These are phyloP conservation scores for Platysteira castanea DNA, from an alignment of 2,113 vertebrate genomes.

Conservation along the genomic window DNA sequence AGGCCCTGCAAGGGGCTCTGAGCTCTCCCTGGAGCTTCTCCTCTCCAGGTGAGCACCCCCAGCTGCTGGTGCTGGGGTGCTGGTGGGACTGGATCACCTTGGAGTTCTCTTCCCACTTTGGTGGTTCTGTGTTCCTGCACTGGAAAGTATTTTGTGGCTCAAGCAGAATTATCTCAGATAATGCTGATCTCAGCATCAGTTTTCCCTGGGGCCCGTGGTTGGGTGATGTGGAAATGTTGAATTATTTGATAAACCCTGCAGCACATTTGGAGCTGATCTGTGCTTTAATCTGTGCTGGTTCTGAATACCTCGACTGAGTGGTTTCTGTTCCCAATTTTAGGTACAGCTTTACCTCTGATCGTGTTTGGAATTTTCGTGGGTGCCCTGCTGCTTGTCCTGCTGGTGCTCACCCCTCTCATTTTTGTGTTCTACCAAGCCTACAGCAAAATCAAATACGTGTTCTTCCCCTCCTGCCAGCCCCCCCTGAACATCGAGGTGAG, in stretches of 20 bases:
- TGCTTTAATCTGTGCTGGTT: neutral
- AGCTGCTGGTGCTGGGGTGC: neutral
- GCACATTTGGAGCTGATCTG: neutral
- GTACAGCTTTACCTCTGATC: neutral
- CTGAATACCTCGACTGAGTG: neutral
- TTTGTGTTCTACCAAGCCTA: neutral
- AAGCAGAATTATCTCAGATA: neutral
- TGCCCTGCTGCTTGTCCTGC: neutral
- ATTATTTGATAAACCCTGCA: neutral
- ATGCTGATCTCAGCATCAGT: too few species aligned
- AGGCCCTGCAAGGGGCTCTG: neutral
- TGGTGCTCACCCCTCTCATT: rapidly evolving
- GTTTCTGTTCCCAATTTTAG: neutral
- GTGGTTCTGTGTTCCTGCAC: neutral
- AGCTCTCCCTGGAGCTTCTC: neutral
- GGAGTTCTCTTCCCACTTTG: neutral
- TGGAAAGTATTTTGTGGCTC: neutral
- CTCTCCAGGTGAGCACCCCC: neutral
- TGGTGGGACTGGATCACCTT: neutral
- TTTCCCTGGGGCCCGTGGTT: neutral
- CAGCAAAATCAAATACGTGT: conserved; percentile 29
- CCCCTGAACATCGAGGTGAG: conserved; percentile 68
- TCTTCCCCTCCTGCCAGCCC: conserved; percentile 64
- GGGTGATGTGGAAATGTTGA: neutral
- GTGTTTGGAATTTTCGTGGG: neutral